phyloP scores from a whole-genome alignment of 2,113 vertebrate species.

The Tachuris rubrigastra region DNA sequence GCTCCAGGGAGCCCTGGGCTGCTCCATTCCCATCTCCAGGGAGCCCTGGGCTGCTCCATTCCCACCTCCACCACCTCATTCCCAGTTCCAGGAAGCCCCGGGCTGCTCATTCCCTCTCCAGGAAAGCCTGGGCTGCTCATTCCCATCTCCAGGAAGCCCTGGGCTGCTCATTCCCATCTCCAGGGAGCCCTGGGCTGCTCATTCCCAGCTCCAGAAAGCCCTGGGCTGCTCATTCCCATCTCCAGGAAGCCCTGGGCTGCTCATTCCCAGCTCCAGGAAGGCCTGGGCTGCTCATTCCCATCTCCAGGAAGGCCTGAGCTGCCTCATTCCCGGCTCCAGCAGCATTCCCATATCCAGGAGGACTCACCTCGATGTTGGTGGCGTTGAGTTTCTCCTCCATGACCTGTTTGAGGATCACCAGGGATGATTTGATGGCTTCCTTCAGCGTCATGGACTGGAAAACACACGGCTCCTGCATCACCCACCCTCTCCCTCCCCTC shows the following conservation, averaged over 20 bases:
- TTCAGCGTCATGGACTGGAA: constrained; percentile 98
- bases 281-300: neutral
- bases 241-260: no score
- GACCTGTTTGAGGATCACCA: constrained; percentile 97
- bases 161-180: neutral
- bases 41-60: no score
- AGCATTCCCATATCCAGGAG: neutral
- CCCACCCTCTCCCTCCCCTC: neutral
- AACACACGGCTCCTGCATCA: neutral
- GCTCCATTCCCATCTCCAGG: neutral
- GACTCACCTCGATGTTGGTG: constrained; percentile 91
- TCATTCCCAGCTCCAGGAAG: neutral
- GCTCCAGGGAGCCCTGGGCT: neutral
- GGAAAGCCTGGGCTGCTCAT: neutral
- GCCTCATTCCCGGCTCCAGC: neutral
- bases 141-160: no score
- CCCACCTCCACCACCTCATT: no score
- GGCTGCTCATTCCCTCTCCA: neutral
- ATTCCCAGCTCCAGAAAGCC: neutral
- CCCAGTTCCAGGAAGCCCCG: neutral
- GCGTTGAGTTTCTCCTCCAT: constrained; percentile 99
- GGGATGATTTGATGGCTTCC: constrained; percentile 97
- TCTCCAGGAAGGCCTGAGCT: neutral
- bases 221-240: no score
- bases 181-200: no score